Percentiles rank a stretch among this genome's conserved stretches.
These are phyloP conservation scores for Lagopus leucura DNA, from an alignment of 2,113 vertebrate genomes.

Conservation along the genomic window DNA sequence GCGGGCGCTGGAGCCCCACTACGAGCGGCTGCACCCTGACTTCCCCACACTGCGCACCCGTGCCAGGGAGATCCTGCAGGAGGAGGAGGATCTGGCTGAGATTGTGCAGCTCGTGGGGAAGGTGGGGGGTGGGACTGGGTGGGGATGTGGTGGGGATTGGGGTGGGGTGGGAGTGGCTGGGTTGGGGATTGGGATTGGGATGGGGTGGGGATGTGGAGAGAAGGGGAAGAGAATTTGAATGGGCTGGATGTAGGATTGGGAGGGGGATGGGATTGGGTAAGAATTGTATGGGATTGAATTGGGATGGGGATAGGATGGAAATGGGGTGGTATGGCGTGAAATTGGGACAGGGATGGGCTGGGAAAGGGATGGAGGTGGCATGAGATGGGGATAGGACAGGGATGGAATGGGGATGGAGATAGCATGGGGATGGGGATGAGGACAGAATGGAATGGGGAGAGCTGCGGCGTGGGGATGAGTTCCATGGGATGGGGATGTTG, in stretches of 20 bases:
- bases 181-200: background rate
- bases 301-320: too few relatives aligned
- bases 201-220: background rate
- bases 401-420: too few relatives aligned
- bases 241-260: background rate
- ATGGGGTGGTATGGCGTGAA: too few relatives aligned
- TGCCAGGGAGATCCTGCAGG: slow-evolving; percentile 65
- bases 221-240: background rate
- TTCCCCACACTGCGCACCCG: slow-evolving; percentile 47
- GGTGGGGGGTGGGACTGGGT: background rate
- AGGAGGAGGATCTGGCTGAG: slow-evolving; percentile 66
- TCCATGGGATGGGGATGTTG: too few relatives aligned
- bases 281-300: background rate
- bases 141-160: background rate
- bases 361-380: too few relatives aligned
- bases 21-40: slow-evolving; percentile 38
- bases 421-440: background rate
- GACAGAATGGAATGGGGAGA: too few relatives aligned
- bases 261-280: too few relatives aligned
- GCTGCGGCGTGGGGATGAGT: too few relatives aligned
- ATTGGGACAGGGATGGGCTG: too few relatives aligned
- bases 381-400: too few relatives aligned
- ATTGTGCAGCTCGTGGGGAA: slow-evolving; percentile 72
- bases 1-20: slow-evolving; percentile 61
- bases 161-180: too few relatives aligned